Evolutionary conservation across 2,888 invertebrate species (phyloP).

Genomic region (Gortyna flavago): DNA sequence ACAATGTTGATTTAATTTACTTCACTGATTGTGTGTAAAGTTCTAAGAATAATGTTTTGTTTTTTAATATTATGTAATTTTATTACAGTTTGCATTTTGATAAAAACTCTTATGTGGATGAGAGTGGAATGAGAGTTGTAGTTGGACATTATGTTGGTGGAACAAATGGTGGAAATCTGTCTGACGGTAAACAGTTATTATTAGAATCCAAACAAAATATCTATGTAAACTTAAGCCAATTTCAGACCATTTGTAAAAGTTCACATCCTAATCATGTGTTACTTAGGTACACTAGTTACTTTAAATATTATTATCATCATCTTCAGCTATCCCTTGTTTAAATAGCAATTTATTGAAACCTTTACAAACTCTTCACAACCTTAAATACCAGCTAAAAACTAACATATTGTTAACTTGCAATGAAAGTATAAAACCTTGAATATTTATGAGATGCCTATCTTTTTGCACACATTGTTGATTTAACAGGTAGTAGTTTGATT

Average conservation of each 20-base stretch:
- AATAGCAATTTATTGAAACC: not conserved
- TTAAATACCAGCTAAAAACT: not conserved
- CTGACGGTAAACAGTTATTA: conserved; percentile 90
- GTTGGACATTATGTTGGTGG: conserved; percentile 97
- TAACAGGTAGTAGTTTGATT: conserved; percentile 38
- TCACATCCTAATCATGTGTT: not conserved
- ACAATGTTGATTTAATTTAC: not conserved
- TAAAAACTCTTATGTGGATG: conserved; percentile 93
- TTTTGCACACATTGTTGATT: conserved; percentile 35
- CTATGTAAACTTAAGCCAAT: not conserved
- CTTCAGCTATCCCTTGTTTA: not conserved
- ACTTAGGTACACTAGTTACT: not conserved
- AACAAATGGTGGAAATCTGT: conserved; percentile 94
- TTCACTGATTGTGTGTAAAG: not conserved
- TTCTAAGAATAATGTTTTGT: not conserved
- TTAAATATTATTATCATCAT: not conserved
- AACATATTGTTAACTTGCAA: conserved; percentile 13
- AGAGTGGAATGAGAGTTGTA: conserved; percentile 94
- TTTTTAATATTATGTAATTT: conserved; percentile 8
- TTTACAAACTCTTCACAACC: not conserved
- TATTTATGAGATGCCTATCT: conserved; percentile 33
- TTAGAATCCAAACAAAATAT: not conserved
- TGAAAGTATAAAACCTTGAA: conserved; percentile 37
- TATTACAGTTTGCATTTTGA: conserved; percentile 88
- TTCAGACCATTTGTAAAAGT: not conserved